These are phyloP conservation scores for Cephonodes hylas DNA, from an alignment of 2,888 invertebrate species.

Conservation along the genomic window DNA sequence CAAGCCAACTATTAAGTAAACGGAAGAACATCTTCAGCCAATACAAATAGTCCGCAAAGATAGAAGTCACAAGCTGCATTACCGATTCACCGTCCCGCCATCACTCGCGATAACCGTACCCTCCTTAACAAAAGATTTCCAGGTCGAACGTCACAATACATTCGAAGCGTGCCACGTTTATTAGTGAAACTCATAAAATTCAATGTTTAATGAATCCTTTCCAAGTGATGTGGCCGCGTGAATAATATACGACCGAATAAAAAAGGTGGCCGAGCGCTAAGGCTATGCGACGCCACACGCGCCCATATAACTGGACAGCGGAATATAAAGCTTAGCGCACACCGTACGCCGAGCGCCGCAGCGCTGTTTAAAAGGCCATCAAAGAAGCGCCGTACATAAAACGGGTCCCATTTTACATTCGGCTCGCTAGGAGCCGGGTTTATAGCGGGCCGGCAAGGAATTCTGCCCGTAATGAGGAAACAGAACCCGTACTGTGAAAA, in stretches of 20 bases:
- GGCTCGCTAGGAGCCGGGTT: constrained; percentile 55
- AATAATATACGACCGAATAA: neutral
- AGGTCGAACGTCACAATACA: neutral
- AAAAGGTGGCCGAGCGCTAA: neutral
- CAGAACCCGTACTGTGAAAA: constrained; percentile 35
- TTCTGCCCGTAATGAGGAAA: constrained; percentile 68
- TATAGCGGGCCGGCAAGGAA: constrained; percentile 60
- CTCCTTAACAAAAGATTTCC: too few species aligned
- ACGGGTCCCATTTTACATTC: constrained; percentile 67
- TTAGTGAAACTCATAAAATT: neutral
- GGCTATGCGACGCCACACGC: neutral
- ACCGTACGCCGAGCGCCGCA: constrained; percentile 20
- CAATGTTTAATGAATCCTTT: neutral
- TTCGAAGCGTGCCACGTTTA: neutral
- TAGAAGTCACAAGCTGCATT: too few species aligned
- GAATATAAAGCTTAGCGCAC: constrained; percentile 17
- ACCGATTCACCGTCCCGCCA: too few species aligned
- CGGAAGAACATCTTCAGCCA: too few species aligned
- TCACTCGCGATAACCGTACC: too few species aligned
- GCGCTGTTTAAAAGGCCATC: constrained; percentile 59
- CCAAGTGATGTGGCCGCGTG: neutral
- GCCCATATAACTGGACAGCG: neutral
- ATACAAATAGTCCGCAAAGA: too few species aligned
- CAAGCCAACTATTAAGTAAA: too few species aligned
- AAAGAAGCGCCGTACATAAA: constrained; percentile 62